Conservation (phyloP, 1,140 invertebrate genomes). For the Goniozus legneri region DNA sequence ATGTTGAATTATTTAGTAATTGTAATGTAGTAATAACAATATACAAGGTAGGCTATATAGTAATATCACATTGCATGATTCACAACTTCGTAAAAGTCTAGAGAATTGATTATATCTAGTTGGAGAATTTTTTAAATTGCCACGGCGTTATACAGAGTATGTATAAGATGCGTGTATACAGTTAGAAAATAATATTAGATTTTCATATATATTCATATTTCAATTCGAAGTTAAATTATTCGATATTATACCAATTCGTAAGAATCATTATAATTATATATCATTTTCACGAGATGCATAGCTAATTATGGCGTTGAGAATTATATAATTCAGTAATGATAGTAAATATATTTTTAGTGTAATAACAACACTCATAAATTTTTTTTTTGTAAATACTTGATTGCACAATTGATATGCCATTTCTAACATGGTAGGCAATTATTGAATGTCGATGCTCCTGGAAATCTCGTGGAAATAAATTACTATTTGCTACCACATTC, state of each 20-base stretch:
- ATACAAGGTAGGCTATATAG: constrained; percentile 52
- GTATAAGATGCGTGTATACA: too few species aligned
- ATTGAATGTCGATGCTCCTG: constrained; percentile 26
- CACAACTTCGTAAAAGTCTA: constrained; percentile 49
- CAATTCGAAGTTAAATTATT: background rate
- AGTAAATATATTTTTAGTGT: background rate
- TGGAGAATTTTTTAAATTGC: constrained; percentile 2
- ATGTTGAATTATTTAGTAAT: constrained; percentile 38
- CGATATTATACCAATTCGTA: background rate
- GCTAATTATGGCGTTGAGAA: background rate
- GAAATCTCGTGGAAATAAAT: constrained; percentile 47
- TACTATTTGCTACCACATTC: constrained; percentile 42
- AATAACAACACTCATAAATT: constrained; percentile 16
- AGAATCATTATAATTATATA: background rate
- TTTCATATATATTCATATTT: background rate
- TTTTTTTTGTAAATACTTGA: constrained; percentile 33
- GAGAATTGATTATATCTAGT: constrained; percentile 24
- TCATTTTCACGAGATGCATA: background rate
- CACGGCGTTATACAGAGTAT: constrained; percentile 1
- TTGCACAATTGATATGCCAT: constrained; percentile 51
- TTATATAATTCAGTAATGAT: background rate
- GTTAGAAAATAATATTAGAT: too few species aligned
- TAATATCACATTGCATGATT: constrained; percentile 57
- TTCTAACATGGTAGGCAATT: constrained; percentile 31
- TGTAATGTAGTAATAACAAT: constrained; percentile 38